Base-by-base conservation (phyloP, 2,888 invertebrate genomes). In the Plebejus argus region DNA sequence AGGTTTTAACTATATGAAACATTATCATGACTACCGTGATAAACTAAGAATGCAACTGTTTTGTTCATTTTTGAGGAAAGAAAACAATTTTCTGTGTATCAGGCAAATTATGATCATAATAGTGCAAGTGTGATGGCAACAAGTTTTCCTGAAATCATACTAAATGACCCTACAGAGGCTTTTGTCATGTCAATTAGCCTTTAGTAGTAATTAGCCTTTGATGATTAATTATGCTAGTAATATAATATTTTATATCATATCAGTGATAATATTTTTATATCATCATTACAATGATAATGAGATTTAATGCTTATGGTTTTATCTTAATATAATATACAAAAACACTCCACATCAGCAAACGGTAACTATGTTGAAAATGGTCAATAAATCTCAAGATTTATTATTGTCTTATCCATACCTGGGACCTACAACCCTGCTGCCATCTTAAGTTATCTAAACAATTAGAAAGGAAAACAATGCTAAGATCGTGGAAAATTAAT, bases 181-280 rank as follows among this genome's bases (percentile, higher is more conserved):
- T 61, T 66, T 66, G 28, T 33, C 66, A 6, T 28, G 66, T 66
- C 18, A 23, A n/a, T n/a, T n/a, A n/a, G n/a, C n/a, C n/a, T n/a
- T n/a, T n/a, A n/a, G n/a, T 5, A 28, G 33, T 66, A 28, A 61
- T 61, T 28, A 61, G 23, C 12, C 28, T 66, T 66, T 5, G 28
- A 66, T 66, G 28, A 66, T 66, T n/a, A n/a, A n/a, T 33, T 66
- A 33, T 66, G 2, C 28, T 33, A 28, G 28, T 15, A 66, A 66
- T 66, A 66, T 6, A 28, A 66, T 66, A 61, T 20, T 12, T 12
- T 61, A 66, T 66, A 61, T 20, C 23, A 23, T 61, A 66, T 66
- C 66, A 66, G 28, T 66, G 66, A 66, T 66, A 66, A 33, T 33
- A 66, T 33, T 49, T 28, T 74, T 74, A 74, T 74, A 74, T 74